Percentiles rank a stretch among this genome's conserved stretches.
These are phyloP conservation scores for Ageneiosus marmoratus DNA, from an alignment of 2,113 vertebrate genomes.

Conservation along the genomic window DNA sequence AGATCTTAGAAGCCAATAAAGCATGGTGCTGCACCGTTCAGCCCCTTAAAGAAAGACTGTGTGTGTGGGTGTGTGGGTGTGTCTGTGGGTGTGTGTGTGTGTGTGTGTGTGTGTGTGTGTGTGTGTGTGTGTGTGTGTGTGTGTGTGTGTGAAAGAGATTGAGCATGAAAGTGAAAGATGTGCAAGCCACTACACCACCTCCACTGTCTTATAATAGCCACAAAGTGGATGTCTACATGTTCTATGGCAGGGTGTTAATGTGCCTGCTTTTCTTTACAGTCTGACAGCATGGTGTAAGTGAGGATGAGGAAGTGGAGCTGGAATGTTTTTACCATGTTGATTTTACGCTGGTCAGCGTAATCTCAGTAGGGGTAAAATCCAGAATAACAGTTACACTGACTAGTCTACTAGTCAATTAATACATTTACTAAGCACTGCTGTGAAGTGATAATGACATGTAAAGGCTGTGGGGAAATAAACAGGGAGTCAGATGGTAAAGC, in stretches of 20 bases:
- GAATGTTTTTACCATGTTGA: constrained; percentile 40
- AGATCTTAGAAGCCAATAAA: constrained; percentile 41
- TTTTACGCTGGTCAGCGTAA: constrained; percentile 65
- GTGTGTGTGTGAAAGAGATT: not conserved
- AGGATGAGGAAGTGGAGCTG: not conserved
- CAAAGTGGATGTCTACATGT: constrained; percentile 11
- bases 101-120: not conserved
- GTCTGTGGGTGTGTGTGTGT: not conserved
- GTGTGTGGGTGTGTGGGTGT: not conserved
- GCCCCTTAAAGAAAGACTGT: constrained; percentile 24
- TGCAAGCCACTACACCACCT: constrained; percentile 16
- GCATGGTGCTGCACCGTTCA: constrained; percentile 36
- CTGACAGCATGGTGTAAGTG: not conserved
- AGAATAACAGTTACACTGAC: not conserved
- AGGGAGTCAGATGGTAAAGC: not conserved
- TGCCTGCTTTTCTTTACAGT: not conserved
- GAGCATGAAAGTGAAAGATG: constrained; percentile 20
- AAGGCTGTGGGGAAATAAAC: too few relatives aligned
- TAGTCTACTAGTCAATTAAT: not conserved
- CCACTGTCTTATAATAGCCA: constrained; percentile 20
- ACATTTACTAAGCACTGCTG: not conserved
- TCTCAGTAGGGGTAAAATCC: constrained; percentile 19
- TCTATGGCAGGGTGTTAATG: not conserved
- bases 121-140: not conserved
- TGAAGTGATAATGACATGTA: not conserved